phyloP scores from a whole-genome alignment of 1,140 invertebrate species.

The Neuroterus valhalla region DNA sequence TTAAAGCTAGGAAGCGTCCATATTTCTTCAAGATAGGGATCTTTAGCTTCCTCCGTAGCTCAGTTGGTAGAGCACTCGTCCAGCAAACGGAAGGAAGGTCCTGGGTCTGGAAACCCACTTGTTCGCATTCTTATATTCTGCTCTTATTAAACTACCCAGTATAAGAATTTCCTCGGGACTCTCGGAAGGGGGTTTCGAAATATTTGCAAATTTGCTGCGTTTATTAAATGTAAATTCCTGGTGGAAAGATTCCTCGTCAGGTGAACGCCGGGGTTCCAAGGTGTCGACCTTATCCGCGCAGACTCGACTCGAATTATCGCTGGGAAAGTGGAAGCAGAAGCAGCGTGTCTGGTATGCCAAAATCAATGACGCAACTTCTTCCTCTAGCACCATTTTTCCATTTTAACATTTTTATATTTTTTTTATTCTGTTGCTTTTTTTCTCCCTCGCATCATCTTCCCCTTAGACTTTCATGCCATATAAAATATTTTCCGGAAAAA shows the following conservation, averaged over 20 bases:
- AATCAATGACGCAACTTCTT: slow-evolving; percentile 61
- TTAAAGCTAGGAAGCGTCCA: too few species aligned
- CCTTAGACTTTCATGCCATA: too few species aligned
- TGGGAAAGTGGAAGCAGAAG: slow-evolving; percentile 56
- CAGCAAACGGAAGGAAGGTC: too few species aligned
- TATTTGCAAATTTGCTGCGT: neutral
- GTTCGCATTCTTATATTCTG: too few species aligned
- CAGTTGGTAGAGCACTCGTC: too few species aligned
- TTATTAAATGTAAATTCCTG: slow-evolving; percentile 27
- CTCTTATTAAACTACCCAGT: neutral
- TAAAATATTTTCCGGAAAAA: too few species aligned
- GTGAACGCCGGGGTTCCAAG: slow-evolving; percentile 43
- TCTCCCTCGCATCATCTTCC: slow-evolving; percentile 35
- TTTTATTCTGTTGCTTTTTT: slow-evolving; percentile 38
- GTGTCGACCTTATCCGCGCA: slow-evolving; percentile 44
- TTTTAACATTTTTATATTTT: slow-evolving; percentile 2
- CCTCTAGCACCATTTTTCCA: slow-evolving; percentile 36
- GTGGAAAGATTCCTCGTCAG: slow-evolving; percentile 17
- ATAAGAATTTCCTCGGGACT: neutral
- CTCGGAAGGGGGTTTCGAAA: neutral
- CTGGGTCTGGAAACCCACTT: too few species aligned
- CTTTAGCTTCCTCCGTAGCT: too few species aligned
- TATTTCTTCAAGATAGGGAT: too few species aligned
- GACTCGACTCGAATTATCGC: slow-evolving; percentile 61
- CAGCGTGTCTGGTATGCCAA: slow-evolving; percentile 60